phyloP scores from a whole-genome alignment of 2,888 invertebrate species.

The Ochropleura leucogaster region DNA sequence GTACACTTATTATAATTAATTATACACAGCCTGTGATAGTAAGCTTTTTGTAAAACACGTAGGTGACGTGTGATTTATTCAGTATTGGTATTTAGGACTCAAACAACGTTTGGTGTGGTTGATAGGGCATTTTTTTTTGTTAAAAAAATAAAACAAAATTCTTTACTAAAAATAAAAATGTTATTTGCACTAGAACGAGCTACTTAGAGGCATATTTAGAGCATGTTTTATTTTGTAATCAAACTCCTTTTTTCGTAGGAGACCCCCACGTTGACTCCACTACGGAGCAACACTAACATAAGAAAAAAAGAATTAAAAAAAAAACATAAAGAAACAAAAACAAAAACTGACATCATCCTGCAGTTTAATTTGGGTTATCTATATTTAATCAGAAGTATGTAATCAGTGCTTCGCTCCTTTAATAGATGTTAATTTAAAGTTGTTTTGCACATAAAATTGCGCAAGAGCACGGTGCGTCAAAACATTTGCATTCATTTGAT shows the following conservation, averaged over 20 bases:
- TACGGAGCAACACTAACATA: neutral
- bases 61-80: constrained; percentile 15
- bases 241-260: neutral
- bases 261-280: neutral
- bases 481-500: constrained; percentile 44
- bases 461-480: constrained; percentile 21
- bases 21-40: constrained; percentile 29
- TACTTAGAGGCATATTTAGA: too few species aligned
- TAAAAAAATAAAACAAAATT: neutral
- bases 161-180: neutral
- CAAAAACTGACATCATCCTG: constrained; percentile 24
- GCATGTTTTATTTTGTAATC: neutral
- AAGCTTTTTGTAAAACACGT: constrained; percentile 18
- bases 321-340: neutral
- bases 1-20: constrained; percentile 32
- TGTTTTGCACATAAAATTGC: constrained; percentile 22
- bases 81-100: neutral
- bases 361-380: constrained; percentile 32
- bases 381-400: constrained; percentile 28
- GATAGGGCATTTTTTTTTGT: neutral
- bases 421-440: constrained; percentile 25
- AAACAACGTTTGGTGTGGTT: neutral
- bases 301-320: constrained; percentile 14
- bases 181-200: neutral
- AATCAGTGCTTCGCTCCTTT: constrained; percentile 21